These are phyloP conservation scores for Bombus polaris DNA, from an alignment of 1,140 invertebrate genomes.

Conservation along the genomic window DNA sequence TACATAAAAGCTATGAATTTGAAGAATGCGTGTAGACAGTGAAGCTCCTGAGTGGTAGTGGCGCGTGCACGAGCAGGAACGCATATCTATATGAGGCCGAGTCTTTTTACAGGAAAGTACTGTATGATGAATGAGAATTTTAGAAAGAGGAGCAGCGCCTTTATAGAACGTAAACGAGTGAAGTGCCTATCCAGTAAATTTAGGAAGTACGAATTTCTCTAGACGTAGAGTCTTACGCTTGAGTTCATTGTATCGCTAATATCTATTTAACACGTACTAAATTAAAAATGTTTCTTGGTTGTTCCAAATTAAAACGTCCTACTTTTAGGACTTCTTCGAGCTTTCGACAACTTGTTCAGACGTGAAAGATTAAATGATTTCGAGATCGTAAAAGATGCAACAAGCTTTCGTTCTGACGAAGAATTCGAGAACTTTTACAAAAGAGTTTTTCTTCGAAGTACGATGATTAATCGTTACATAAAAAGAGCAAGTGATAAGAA, in stretches of 20 bases:
- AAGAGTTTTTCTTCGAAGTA: too few relatives aligned
- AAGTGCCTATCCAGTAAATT: not conserved
- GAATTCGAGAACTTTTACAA: too few relatives aligned
- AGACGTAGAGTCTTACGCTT: not conserved
- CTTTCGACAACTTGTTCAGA: not conserved
- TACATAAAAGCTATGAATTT: not conserved
- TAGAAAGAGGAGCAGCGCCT: not conserved
- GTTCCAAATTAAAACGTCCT: not conserved
- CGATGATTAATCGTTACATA: not conserved
- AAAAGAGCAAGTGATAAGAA: not conserved
- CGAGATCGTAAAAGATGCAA: too few relatives aligned
- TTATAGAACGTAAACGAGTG: not conserved
- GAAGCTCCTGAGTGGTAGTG: not conserved
- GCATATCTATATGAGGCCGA: too few relatives aligned
- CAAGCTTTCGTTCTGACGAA: too few relatives aligned
- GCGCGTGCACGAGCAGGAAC: too few relatives aligned
- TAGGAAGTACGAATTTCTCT: not conserved
- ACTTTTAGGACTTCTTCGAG: not conserved
- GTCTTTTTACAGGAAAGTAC: not conserved
- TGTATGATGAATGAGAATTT: constrained; percentile 21
- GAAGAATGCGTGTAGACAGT: not conserved
- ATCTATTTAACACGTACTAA: not conserved
- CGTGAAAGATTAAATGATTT: not conserved
- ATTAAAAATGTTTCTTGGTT: not conserved
- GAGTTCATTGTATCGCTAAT: not conserved